phyloP scores from a whole-genome alignment of 2,797 vertebrate species.

The Coccyzus lansbergi region DNA sequence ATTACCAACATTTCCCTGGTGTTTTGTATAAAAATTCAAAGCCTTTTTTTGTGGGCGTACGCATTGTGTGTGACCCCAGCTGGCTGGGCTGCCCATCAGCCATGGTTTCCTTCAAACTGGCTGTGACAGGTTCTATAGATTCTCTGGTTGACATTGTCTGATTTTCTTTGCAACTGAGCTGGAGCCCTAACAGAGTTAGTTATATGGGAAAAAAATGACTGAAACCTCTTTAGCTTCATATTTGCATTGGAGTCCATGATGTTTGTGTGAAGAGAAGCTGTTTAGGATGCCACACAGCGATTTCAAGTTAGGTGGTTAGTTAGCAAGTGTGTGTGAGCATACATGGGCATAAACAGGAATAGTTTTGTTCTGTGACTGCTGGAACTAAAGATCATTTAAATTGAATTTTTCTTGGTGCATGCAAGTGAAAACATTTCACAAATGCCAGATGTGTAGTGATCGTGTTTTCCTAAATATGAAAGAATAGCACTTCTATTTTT shows the following conservation, averaged over 20 bases:
- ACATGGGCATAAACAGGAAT: neutral
- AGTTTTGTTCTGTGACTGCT: neutral
- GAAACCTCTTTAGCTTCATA: neutral
- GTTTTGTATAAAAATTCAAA: constrained; percentile 31
- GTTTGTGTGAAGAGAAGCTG: neutral
- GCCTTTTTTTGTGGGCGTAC: neutral
- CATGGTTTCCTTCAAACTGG: constrained; percentile 46
- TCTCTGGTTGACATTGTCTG: neutral
- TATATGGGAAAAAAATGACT: neutral
- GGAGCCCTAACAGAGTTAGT: neutral
- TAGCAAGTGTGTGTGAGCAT: neutral
- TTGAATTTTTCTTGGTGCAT: neutral
- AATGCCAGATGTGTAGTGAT: neutral
- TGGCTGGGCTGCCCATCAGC: neutral
- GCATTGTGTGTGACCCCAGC: neutral
- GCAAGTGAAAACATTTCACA: neutral
- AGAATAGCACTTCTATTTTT: neutral
- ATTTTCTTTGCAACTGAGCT: neutral
- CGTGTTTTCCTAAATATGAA: neutral
- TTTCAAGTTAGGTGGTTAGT: neutral
- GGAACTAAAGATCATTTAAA: neutral
- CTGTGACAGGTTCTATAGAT: constrained; percentile 17
- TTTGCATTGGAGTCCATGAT: neutral
- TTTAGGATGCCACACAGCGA: neutral
- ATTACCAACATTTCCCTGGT: neutral